Evolutionary conservation across 2,113 vertebrate species (phyloP), one percentile per base, ranked within the genome.

Genomic region (Gorsachius goisagi): DNA sequence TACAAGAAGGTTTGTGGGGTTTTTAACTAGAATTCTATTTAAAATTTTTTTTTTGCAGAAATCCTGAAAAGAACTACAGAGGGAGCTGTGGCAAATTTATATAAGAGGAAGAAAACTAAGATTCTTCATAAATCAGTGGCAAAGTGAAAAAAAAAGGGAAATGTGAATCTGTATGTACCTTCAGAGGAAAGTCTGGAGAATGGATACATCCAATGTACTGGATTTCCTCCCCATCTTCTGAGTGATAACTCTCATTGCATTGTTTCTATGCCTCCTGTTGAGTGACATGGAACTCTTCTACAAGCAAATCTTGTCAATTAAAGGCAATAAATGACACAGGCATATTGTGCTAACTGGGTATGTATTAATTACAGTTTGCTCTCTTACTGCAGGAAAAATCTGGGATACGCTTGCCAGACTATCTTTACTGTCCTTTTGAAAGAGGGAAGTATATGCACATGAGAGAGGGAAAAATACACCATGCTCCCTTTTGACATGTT

Each of bases 381-480:
- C 12, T 73, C 28, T 27, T 45, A 39, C 9, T 55, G 30, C 18
- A 87, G 19, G 64, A 85, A 49, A 35, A 73, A 52, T 55, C 20
- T 60, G 49, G 88, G 18, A 56, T 12, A 32, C 3, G 53, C 4
- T 39, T 73, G 35, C 33, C 59, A 77, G 32, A 11, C 37, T n/a
- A 32, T 6, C 6, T 79, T 85, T 56, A 52, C 20, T 68, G 15
- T 52, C 22, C 52, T 32, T 50, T 19, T 56, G 53, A 64, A 78
- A 90, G 8, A 50, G 27, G 4, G 66, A 66, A 66, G 20, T 35
- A 55, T 9, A 50, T 23, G 15, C 0, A 0, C 3, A 8, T 39
- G 23, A 69, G 12, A 86, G 11, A 74, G 8, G 15, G 17, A n/a
- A 66, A 67, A 79, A 59, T 1, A 59, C 15, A 59, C 15, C 24